Base-by-base conservation (phyloP, 2,113 vertebrate genomes). In the Notechis scutatus region DNA sequence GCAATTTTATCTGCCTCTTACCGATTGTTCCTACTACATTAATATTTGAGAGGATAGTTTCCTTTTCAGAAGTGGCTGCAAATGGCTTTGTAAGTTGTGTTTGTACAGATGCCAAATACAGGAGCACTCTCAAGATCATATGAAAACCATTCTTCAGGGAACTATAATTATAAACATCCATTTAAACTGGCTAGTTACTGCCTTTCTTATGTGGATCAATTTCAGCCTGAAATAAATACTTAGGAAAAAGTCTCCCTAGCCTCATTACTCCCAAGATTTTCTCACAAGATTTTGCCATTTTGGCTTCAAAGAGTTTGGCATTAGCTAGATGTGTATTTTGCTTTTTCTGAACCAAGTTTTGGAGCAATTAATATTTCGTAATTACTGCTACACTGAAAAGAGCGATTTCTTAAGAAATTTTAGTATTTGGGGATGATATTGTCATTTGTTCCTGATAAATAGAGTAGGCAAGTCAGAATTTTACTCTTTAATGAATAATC, bases 391-490 rank as follows among this genome's bases (percentile, higher is more conserved):
- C 81, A 90, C 45, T 69, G 64, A 59, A 42, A 64, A 64, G 90
- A 95, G 90, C 96, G 95, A 93, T 92, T 85, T 92, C 93, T 93
- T 94, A 95, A 12, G 94, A 96, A 96, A 95, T 24, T 94, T 24
- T 90, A 95, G 81, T 95, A 91, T 91, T 93, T 94, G 57, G 57
- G 95, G 94, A 97, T 95, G 56, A 29, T 94, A 10, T 8, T 90
- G 88, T 94, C 95, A 95, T 97, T 26, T 61, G 24, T 11, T 61
- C 95, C 95, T 89, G 18, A 61, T 96, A 96, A 96, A 26, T 96
- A 90, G 93, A 96, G 96, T 97, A 93, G 93, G 95, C 96, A 96
- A 96, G 96, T 93, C 96, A 94, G 92, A 94, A 96, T 95, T 96
- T 97, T 95, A 97, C 96, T 93, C 61, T 61, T 81, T 92, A 95